Conservation (phyloP, 2,113 vertebrate species). For the Craseonycteris thonglongyai region DNA sequence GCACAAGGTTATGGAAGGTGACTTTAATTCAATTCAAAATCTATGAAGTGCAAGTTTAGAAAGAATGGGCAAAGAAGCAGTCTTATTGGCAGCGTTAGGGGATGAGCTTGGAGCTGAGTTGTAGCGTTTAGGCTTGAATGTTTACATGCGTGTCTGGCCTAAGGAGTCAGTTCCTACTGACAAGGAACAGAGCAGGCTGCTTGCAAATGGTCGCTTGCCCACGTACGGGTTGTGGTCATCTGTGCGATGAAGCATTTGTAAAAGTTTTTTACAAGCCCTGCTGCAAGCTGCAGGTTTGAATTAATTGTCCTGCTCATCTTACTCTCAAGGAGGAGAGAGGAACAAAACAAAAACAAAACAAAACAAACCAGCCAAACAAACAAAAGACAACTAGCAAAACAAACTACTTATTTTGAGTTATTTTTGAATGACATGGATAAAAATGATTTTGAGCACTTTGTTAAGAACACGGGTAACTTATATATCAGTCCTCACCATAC, state of each 20-base stretch:
- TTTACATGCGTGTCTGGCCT: neutral
- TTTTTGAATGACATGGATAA: neutral
- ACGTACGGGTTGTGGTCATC: accelerated
- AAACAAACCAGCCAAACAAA: too few relatives aligned
- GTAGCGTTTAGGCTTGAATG: neutral
- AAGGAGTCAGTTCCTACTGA: neutral
- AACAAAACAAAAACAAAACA: too few relatives aligned
- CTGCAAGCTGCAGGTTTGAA: neutral
- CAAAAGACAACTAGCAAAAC: too few relatives aligned
- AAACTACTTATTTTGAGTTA: neutral
- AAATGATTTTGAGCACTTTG: neutral
- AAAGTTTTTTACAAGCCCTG: neutral
- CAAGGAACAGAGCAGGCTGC: neutral
- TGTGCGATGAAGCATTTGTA: too few relatives aligned
- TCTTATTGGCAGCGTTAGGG: too few relatives aligned
- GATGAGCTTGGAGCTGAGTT: neutral
- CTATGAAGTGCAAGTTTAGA: neutral
- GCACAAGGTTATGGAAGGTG: neutral
- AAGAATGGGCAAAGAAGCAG: neutral
- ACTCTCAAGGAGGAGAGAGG: neutral
- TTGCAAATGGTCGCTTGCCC: neutral
- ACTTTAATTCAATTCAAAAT: neutral
- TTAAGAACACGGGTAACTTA: neutral
- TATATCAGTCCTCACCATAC: neutral
- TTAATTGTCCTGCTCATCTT: neutral